Percentiles rank a stretch among this genome's conserved stretches.
phyloP scores from a whole-genome alignment of 2,888 invertebrate species.

The Xestia ashworthii region DNA sequence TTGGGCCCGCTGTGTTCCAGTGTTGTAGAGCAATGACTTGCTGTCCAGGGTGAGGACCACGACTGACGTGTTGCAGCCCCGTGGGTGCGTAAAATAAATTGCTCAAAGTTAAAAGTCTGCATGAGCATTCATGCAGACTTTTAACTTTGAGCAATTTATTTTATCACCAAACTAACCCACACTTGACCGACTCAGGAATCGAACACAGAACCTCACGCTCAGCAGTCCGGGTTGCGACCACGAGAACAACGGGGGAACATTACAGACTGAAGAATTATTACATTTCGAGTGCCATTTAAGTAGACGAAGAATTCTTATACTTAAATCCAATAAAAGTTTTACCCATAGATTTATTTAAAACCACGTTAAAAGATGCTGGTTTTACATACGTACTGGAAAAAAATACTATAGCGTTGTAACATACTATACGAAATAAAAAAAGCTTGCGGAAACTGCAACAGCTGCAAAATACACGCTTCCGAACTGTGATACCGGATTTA shows the following conservation, averaged over 20 bases:
- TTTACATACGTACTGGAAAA: not conserved
- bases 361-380: not conserved
- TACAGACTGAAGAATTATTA: not conserved
- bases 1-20: not conserved
- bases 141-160: too few relatives aligned
- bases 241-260: not conserved
- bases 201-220: not conserved
- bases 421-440: constrained; percentile 29
- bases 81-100: too few relatives aligned
- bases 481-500: constrained; percentile 27
- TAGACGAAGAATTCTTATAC: not conserved
- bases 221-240: not conserved
- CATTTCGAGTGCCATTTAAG: not conserved
- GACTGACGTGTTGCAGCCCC: too few relatives aligned
- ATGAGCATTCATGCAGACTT: too few relatives aligned
- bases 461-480: constrained; percentile 32
- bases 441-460: constrained; percentile 20
- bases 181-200: not conserved
- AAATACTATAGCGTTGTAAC: not conserved
- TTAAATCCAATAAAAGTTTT: not conserved
- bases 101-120: too few relatives aligned
- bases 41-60: too few relatives aligned
- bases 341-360: not conserved
- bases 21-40: too few relatives aligned
- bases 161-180: not conserved